Conservation (phyloP, 2,797 vertebrate species). For the Pipistrellus pygmaeus region DNA sequence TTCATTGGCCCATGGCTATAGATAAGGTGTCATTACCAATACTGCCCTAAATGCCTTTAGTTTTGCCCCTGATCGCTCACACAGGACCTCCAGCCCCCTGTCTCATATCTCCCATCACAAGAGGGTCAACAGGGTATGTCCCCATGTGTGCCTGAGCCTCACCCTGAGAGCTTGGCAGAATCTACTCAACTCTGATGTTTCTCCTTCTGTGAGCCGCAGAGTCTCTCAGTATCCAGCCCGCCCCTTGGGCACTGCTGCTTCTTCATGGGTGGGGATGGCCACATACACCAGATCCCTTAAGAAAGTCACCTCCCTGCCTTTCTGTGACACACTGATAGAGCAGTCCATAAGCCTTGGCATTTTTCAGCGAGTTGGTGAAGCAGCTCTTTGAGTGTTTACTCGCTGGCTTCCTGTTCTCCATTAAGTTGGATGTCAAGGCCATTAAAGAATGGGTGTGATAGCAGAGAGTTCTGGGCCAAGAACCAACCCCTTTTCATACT, state of each 20-base stretch:
- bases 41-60: background rate
- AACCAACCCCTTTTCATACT: background rate
- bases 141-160: background rate
- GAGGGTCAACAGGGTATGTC: background rate
- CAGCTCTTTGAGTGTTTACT: background rate
- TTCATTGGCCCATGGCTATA: background rate
- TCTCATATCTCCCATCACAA: background rate
- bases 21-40: constrained; percentile 7
- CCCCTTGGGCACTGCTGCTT: too few species aligned
- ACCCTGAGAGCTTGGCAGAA: background rate
- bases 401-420: background rate
- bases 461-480: background rate
- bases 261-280: background rate
- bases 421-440: background rate
- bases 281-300: background rate
- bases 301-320: background rate
- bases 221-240: background rate
- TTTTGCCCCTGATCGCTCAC: background rate
- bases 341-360: background rate
- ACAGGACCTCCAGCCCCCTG: background rate
- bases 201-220: background rate
- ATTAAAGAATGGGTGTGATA: background rate
- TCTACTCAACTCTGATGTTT: background rate
- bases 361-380: background rate
- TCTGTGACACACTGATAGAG: background rate